Evolutionary conservation across 1,140 invertebrate species (phyloP), one percentile per base, ranked within the genome.

Genomic region (Camponotus vicinus): DNA sequence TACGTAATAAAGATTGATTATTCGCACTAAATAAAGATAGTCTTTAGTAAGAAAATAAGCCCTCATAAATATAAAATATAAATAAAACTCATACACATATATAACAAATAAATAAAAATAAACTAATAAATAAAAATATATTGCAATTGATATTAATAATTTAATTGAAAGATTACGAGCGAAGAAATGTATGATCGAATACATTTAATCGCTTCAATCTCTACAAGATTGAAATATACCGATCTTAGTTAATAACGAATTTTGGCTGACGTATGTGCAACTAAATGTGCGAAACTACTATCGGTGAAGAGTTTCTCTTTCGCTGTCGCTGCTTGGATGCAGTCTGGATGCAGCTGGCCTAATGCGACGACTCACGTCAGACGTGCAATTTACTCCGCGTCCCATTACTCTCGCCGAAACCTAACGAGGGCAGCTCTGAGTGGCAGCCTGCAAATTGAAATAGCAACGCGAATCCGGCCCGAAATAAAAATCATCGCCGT

Each of bases 401-500:
- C 79, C 85, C 67, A 69, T 84, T 86, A 73, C 85, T 76, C 80
- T 66, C 37, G 27, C 67, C 66, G 34, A 73, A 84, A 84, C 21
- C 79, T 84, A 86, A 86, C 70, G 85, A 86, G 85, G 42, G 79
- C 52, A 76, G 52, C 61, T 63, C 32, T 76, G 85, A 86, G 79
- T 86, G 85, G 79, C 85, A 86, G 71, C 55, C 79, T 59, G 79
- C 66, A 86, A 76, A 86, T 86, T 86, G 73, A 86, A 86, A 86
- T 84, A 83, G 79, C 80, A 86, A 86, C 45, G 85, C 45, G 18
- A 27, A 69, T 71, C 37, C 55, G 77, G 15, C 55, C 32, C 37
- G 55, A 80, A 86, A 73, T 71, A 75, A 86, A 82, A 71, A 70
- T 82, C 66, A 49, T 21, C 49, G 13, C 7, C 52, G 42, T n/a